These are phyloP conservation scores for Ethmia dodecea DNA, from an alignment of 2,888 invertebrate species.

Conservation along the genomic window DNA sequence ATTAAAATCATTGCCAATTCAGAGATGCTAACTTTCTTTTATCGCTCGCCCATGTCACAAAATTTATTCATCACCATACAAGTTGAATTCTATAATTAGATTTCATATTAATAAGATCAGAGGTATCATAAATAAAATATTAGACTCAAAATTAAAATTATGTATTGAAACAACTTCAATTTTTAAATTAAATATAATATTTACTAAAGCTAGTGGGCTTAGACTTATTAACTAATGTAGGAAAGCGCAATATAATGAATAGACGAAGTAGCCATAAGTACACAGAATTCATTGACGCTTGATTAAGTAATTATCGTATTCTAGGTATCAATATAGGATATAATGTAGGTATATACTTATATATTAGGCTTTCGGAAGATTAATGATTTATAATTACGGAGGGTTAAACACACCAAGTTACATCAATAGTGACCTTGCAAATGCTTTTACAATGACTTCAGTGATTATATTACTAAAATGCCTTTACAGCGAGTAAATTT, in stretches of 20 bases:
- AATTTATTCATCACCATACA: too few relatives aligned
- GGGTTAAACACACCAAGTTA: slow-evolving; percentile 42
- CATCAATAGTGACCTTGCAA: slow-evolving; percentile 48
- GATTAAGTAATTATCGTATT: slow-evolving; percentile 30
- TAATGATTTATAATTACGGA: slow-evolving; percentile 39
- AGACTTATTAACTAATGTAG: slow-evolving; percentile 57
- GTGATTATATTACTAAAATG: slow-evolving; percentile 41
- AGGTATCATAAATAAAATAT: slow-evolving; percentile 23
- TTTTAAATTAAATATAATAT: slow-evolving; percentile 63
- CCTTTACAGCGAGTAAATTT: slow-evolving; percentile 42
- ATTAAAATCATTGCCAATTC: too few relatives aligned
- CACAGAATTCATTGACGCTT: slow-evolving; percentile 36
- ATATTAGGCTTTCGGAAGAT: slow-evolving; percentile 50
- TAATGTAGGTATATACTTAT: slow-evolving; percentile 30
- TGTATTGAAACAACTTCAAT: slow-evolving; percentile 75
- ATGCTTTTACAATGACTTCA: slow-evolving; percentile 48
- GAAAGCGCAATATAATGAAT: slow-evolving; percentile 60
- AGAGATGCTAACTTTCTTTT: too few relatives aligned
- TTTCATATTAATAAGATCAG: too few relatives aligned
- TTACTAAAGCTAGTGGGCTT: slow-evolving; percentile 67
- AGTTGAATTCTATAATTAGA: too few relatives aligned
- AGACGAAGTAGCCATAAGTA: slow-evolving; percentile 64
- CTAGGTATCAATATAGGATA: slow-evolving; percentile 67
- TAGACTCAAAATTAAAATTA: slow-evolving; percentile 64
- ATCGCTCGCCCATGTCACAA: too few relatives aligned